Base-by-base conservation (phyloP, 2,888 invertebrate species). In the Drosophila yooni region DNA sequence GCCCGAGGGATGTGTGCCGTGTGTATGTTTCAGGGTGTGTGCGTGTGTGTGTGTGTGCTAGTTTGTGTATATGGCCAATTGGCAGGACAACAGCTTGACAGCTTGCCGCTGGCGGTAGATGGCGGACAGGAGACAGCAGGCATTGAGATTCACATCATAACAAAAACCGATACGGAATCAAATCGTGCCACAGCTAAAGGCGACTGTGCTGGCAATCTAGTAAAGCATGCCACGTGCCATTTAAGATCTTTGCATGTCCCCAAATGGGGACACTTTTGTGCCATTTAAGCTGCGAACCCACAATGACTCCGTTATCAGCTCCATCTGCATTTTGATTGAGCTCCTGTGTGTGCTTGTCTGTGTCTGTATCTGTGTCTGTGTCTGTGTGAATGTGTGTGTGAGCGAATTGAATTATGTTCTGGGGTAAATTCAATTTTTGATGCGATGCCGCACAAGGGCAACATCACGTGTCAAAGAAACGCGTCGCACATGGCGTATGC, bases 341-440 rank as follows among this genome's bases (percentile, higher is more conserved):
- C 15, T 18, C 46, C 33, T 52, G 25, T 46, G 36, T 31, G 34
- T 13, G 43, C 5, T 43, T 7, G 61, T 18, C n/a, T 36, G 18
- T 25, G 33, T 21, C 21, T 10, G 33, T 21, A 3, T 52, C 33
- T 15, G 33, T 43, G 31, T 31, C 11, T 43, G 31, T n/a, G 29
- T 60, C 27, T 27, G 48, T 54, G 65, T 59, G 80, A 78, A 21
- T 18, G 62, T 25, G 51, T 40, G 29, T 56, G 67, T 59, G 82
- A 80, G 77, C 65, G 82, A 88, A 89, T 91, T 81, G 83, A 89
- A 82, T 89, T 91, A 83, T 79, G 59, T 63, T 50, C 63, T 64
- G 75, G 74, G 74, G 78, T 61, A 76, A 90, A 89, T 88, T 91
- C 79, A 89, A 91, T 89, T 89, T 86, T 74, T 73, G 59, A 51